phyloP scores from a whole-genome alignment of 2,797 vertebrate species.

The Syndactyla subalaris region DNA sequence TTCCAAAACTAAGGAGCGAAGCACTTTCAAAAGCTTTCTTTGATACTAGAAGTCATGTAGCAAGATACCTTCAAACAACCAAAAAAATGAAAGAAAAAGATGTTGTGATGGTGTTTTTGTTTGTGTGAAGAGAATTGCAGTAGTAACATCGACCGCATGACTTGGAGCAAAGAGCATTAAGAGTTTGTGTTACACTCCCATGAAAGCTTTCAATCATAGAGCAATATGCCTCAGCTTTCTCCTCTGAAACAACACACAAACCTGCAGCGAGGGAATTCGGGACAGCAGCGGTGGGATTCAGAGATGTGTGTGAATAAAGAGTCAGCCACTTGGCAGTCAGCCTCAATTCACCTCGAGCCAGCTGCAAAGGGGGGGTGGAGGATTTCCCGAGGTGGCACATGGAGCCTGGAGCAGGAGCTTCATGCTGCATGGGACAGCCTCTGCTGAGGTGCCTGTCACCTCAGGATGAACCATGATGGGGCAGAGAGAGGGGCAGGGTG shows the following conservation, averaged over 20 bases:
- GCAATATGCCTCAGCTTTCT: background rate
- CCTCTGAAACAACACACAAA: background rate
- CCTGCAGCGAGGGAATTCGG: accelerated
- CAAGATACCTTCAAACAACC: background rate
- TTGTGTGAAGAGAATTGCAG: background rate
- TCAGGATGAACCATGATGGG: accelerated
- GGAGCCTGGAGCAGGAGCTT: background rate
- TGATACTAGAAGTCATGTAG: background rate
- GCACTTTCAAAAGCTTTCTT: background rate
- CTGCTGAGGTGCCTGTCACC: background rate
- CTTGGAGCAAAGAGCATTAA: background rate
- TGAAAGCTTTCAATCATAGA: background rate
- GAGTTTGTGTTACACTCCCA: background rate
- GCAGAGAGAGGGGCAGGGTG: background rate
- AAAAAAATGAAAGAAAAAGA: background rate
- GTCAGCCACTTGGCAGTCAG: background rate
- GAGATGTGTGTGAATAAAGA: background rate
- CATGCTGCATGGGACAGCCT: background rate
- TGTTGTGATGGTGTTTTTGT: background rate
- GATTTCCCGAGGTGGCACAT: accelerated
- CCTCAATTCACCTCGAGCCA: background rate
- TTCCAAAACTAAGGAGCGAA: background rate
- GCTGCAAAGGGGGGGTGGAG: background rate
- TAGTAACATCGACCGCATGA: background rate
- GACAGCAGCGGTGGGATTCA: background rate